Conservation (phyloP, 2,888 invertebrate genomes). For the Macroteleia sp. region DNA sequence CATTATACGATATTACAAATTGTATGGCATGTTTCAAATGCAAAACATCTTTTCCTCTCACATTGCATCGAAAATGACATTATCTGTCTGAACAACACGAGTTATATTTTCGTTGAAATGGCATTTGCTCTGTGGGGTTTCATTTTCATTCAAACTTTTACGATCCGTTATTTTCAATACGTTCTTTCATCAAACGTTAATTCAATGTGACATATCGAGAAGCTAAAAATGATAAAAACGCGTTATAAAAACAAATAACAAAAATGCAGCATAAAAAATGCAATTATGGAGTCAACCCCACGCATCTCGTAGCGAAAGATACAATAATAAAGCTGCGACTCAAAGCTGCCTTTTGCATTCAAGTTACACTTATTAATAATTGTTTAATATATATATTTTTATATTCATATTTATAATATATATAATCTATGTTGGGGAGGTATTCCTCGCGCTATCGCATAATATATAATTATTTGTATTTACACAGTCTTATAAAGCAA, state of each 20-base stretch:
- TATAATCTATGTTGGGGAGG: slow-evolving; percentile 62
- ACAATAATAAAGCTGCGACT: slow-evolving; percentile 59
- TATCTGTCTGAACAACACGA: too few species aligned
- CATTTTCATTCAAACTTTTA: slow-evolving; percentile 9
- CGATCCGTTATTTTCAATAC: background rate
- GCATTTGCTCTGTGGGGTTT: background rate
- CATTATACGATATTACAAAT: too few species aligned
- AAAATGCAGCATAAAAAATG: slow-evolving; percentile 30
- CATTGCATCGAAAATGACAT: too few species aligned
- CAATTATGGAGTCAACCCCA: slow-evolving; percentile 57
- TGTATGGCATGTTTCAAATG: too few species aligned
- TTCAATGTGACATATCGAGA: slow-evolving; percentile 7
- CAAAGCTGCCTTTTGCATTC: slow-evolving; percentile 59
- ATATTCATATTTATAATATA: slow-evolving; percentile 53
- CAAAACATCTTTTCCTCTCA: too few species aligned
- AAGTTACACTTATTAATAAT: slow-evolving; percentile 58
- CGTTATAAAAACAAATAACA: background rate
- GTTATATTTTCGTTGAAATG: background rate
- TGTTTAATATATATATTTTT: slow-evolving; percentile 53
- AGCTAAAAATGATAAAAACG: background rate
- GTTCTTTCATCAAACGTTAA: background rate
- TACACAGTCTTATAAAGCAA: slow-evolving; percentile 85
- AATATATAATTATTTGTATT: slow-evolving; percentile 80
- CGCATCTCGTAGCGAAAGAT: slow-evolving; percentile 57
- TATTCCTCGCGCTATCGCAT: slow-evolving; percentile 73